Base-by-base conservation (phyloP, 2,113 vertebrate genomes). In the Myocastor coypus region DNA sequence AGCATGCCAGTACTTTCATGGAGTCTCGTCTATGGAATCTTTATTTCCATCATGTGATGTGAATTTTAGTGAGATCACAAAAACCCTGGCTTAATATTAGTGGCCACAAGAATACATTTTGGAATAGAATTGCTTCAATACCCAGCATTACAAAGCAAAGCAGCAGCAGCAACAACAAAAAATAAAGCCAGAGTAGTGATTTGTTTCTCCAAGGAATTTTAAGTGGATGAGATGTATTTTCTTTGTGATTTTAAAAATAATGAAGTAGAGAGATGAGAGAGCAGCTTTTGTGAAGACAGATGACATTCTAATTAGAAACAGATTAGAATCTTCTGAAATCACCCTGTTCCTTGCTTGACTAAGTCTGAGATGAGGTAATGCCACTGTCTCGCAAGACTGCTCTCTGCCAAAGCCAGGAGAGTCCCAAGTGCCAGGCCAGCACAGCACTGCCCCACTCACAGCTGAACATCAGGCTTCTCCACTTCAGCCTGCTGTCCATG, bases 1-100 rank as follows among this genome's bases (percentile, higher is more conserved):
- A 4, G 12, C 66, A 46, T 30, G 19, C 19, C 1, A 37, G 0
- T 0, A 4, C 14, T 82, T 32, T 52, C 42, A 2, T 5, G 28
- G 55, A 20, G 26, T 77, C 7, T 77, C 87, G 16, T 50, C 59
- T 7, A 32, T 16, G 30, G 26, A 69, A 55, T 17, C 68, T 90
- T 40, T 4, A 50, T 68, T 52, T 87, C 92, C 68, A 40, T 32
- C 57, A 57, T 13, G 37, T 11, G 40, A 92, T 37, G 82, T 3
- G 50, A 42, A 8, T 61, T 50, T 82, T 52, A 24, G 42, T 11
- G 73, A 87, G n/a, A 77, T 63, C 34, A 68, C 63, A 17, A 19
- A 68, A 68, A n/a, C 28, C 46, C 0, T 78, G 92, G 90, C 42
- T 91, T 75, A n/a, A 1, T 32, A 66, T 30, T 55, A 37, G 77